Base-by-base conservation (phyloP, 2,888 invertebrate genomes). In the Eurytoma californica region DNA sequence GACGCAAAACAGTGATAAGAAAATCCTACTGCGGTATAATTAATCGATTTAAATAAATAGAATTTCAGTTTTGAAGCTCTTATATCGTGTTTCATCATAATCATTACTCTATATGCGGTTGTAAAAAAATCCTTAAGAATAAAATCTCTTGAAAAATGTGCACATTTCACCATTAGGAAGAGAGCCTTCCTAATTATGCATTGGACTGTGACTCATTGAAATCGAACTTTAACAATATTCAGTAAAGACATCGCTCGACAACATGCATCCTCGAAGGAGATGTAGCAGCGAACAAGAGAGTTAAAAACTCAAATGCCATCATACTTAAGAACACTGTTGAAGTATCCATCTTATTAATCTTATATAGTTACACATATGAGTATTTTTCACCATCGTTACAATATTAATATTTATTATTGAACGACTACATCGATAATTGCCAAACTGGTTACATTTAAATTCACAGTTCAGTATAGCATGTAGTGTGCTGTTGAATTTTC, bases 191-290 rank as follows among this genome's bases (percentile, higher is more conserved):
- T 7, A 77, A 55, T 20, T 14, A n/a, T n/a, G n/a, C 55, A 53
- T 70, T 3, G n/a, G 5, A 14, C 51, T 72, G 13, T 63, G 51
- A 65, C 47, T 69, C 39, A 16, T 20, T 65, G 53, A 67, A 74
- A 66, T 79, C 75, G 70, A 79, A 74, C 51, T 75, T 74, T 60
- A 79, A 79, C 70, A 75, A 79, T 75, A 72, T 66, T 60, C 66
- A 1, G 39, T 39, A 39, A 9, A 39, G 9, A 39, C 39, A 9
- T 9, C 9, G 39, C 39, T 39, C 39, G 9, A 39, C 39, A 9
- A 39, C 39, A 9, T 39, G 39, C 9, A 9, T 18, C 20, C 28
- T 75, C 7, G 49, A 66, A 68, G 14, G 68, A 18, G 47, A 63
- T 75, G 49, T 20, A 9, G 7, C 39, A 39, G 9, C 51, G 47